Base-by-base conservation (phyloP, 2,113 vertebrate genomes). In the Poicephalus meyeri region DNA sequence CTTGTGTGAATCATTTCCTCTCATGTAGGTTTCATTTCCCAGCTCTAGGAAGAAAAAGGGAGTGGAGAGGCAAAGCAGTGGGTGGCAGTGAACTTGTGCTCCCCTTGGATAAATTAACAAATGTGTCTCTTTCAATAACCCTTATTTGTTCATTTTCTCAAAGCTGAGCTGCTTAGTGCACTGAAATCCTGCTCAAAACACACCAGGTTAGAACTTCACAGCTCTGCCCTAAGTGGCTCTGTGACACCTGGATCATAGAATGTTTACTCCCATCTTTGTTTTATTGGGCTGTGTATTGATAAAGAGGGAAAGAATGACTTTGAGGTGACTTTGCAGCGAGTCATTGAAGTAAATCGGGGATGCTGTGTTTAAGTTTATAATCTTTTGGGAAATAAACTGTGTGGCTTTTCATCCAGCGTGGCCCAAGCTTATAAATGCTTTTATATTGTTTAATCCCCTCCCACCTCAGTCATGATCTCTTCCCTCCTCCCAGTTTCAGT, bases 1-100 rank as follows among this genome's bases (percentile, higher is more conserved):
- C 82, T 91, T 64, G 39, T 56, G 82, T 80, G 91, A 94, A 90
- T 83, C 65, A 91, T 63, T 97, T 96, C 85, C 82, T 90, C 44
- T 74, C 37, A 17, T 47, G 76, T 60, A 93, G 72, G 39, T 88
- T 93, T 91, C 47, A 16, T 91, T 86, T 96, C 78, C 82, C 60
- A 88, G 69, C 72, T 73, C 1, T 4, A 91, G 71, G 35, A 78
- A 69, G 87, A 83, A 86, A 68, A 89, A 86, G 78, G 70, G 46
- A 93, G 74, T 4, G 4, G 87, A 85, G 80, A 72, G 50, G 89
- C 53, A 86, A 70, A 95, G 86, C 84, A 58, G 73, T 53, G 79
- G 89, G 93, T 95, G 89, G 63, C 71, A 85, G 71, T 87, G 89
- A 95, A 94, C 68, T 90, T 81, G 25, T 85, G 71, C 53, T 91